phyloP scores from a whole-genome alignment of 1,140 invertebrate genomes.

The Atta colombica region DNA sequence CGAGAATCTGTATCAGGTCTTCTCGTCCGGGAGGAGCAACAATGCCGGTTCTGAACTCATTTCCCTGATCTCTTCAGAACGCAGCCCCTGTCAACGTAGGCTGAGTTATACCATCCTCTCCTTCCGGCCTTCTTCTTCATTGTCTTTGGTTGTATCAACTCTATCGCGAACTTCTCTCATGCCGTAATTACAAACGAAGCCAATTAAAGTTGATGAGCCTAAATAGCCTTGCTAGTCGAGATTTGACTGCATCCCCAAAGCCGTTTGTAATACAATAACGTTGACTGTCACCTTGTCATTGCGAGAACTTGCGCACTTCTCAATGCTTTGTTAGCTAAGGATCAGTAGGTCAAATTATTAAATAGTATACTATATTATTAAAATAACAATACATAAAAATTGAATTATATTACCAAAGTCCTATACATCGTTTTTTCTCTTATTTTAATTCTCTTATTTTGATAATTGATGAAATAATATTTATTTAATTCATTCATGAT shows the following conservation, averaged over 20 bases:
- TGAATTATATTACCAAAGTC: neutral
- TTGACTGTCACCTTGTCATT: slow-evolving; percentile 50
- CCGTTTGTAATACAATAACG: slow-evolving; percentile 53
- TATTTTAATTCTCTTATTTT: too few species aligned
- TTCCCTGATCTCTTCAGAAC: slow-evolving; percentile 61
- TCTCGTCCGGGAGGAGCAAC: slow-evolving; percentile 46
- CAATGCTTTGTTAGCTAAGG: neutral
- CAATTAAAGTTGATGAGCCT: slow-evolving; percentile 75
- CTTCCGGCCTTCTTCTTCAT: slow-evolving; percentile 54
- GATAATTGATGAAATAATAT: too few species aligned
- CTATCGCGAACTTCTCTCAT: slow-evolving; percentile 18
- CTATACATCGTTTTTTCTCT: too few species aligned
- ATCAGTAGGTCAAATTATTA: neutral
- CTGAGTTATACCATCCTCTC: slow-evolving; percentile 38
- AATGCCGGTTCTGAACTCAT: slow-evolving; percentile 63
- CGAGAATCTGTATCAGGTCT: slow-evolving; percentile 61
- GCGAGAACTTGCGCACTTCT: neutral
- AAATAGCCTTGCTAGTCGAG: slow-evolving; percentile 64
- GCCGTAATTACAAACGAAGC: slow-evolving; percentile 73
- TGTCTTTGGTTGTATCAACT: slow-evolving; percentile 54
- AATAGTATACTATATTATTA: neutral
- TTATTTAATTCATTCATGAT: too few species aligned
- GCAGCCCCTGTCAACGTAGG: slow-evolving; percentile 46
- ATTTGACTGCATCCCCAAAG: slow-evolving; percentile 62
- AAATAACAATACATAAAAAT: neutral